Base-by-base conservation (phyloP, 2,113 vertebrate species). In the Pteropus alecto region DNA sequence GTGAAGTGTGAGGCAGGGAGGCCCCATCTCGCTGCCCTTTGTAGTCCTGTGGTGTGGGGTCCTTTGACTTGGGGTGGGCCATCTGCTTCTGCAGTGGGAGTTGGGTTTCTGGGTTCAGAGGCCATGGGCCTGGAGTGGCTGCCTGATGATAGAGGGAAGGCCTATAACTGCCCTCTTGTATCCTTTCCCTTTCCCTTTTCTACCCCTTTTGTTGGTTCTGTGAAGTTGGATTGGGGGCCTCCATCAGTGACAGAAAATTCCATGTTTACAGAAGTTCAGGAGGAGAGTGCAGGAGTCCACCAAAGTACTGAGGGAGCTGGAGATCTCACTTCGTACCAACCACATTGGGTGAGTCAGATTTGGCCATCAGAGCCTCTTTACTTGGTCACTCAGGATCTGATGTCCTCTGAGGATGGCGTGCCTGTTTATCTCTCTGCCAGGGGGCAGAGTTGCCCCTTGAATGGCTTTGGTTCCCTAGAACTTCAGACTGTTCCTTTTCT, bases 311-410 rank as follows among this genome's bases (percentile, higher is more conserved):
- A 98, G 99, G 16, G 99, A 99, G 98, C 98, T 99, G 98, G 99
- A 99, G 98, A 99, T 99, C 96, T 99, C 99, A 7, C 98, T 99
- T 93, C 99, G 99, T 96, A 99, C 99, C 30, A 99, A 99, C 98
- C 99, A 99, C 98, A 99, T 99, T 3, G 99, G 99, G 99, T 99
- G 98, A 99, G 98, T 97, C 11, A 33, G 58, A 30, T 70, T 19
- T 48, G 38, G 67, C 48, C 60, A 1, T 30, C 71, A 7, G 15
- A 38, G 87, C 63, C 87, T 90, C n/a, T 63, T 56, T 1, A 26
- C 54, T 46, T 77, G 51, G 74, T 56, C 13, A 0, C 41, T 22
- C 2, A 21, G 74, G 33, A 46, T 54, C 51, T 28, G 10, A 18
- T 35, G 8, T 63, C 77, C 35, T 65, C 77, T 54, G 65, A 60